Conservation (phyloP, 1,140 invertebrate species). For the Matsumurasca onukii region DNA sequence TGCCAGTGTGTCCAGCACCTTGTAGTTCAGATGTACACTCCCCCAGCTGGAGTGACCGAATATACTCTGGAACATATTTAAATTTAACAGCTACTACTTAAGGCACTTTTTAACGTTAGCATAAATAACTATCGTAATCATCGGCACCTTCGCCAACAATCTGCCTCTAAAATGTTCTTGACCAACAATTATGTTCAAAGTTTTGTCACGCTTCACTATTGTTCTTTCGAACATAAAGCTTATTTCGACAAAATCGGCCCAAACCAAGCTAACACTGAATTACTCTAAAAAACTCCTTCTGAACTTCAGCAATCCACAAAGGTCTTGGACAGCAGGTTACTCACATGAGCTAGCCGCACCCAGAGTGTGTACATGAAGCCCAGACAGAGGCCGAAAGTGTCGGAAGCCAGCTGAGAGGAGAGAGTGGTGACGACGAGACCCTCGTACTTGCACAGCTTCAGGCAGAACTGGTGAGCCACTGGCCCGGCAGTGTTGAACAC, state of each 20-base stretch:
- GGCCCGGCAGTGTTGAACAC: constrained; percentile 56
- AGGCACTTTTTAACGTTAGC: too few species aligned
- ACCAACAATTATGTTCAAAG: too few species aligned
- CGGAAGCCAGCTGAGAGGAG: constrained; percentile 54
- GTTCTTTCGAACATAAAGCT: too few species aligned
- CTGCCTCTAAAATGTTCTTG: too few species aligned
- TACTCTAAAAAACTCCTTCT: too few species aligned
- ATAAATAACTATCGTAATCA: too few species aligned
- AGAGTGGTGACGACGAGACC: constrained; percentile 55
- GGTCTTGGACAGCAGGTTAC: too few species aligned
- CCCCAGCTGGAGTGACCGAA: constrained; percentile 47
- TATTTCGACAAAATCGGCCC: too few species aligned
- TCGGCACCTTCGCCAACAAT: too few species aligned
- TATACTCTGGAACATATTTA: constrained; percentile 44
- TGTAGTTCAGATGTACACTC: constrained; percentile 51
- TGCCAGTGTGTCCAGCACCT: constrained; percentile 53
- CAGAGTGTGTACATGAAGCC: constrained; percentile 52
- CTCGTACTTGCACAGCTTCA: constrained; percentile 48
- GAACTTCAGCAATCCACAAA: too few species aligned
- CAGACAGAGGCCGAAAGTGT: constrained; percentile 56
- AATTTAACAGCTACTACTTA: background rate
- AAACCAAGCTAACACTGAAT: too few species aligned
- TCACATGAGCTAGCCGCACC: constrained; percentile 50
- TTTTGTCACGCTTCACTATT: too few species aligned
- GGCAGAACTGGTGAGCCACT: constrained; percentile 50